A percentile compares a stretch with the other conserved stretches of the same genome.
These are phyloP conservation scores for Eurypyga helias DNA, from an alignment of 2,113 vertebrate genomes.

Conservation along the genomic window DNA sequence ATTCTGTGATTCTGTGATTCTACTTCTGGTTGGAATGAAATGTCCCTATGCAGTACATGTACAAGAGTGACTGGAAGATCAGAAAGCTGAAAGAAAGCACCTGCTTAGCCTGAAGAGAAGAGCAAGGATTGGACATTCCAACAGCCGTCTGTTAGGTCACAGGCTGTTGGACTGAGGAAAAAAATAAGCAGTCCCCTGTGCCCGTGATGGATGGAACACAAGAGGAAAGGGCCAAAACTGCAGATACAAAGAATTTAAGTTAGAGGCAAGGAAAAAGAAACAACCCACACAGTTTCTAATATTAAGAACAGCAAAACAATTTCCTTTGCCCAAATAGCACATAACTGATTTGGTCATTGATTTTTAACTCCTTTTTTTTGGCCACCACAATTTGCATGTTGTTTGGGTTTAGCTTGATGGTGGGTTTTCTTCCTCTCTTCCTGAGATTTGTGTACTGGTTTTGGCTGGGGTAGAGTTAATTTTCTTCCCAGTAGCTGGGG, in stretches of 20 bases:
- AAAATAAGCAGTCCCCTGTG: fast-evolving
- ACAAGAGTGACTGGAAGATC: background rate
- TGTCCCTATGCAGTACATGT: fast-evolving
- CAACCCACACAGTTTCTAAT: background rate
- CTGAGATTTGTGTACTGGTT: background rate
- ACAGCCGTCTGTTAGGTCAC: fast-evolving
- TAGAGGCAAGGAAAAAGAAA: background rate
- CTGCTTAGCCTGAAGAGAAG: background rate
- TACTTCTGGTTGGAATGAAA: background rate
- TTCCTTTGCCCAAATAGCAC: background rate
- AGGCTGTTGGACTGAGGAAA: background rate
- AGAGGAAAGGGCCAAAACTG: background rate
- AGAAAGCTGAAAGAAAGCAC: background rate
- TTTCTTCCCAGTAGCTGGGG: no score
- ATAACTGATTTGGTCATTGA: background rate
- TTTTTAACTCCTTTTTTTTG: background rate
- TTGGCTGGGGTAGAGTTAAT: no score
- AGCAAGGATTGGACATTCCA: background rate
- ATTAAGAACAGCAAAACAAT: background rate
- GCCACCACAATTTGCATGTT: background rate
- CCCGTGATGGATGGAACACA: fast-evolving
- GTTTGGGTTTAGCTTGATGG: background rate
- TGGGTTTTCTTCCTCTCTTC: background rate
- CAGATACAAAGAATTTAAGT: background rate
- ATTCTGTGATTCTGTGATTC: no score